Percentiles rank a stretch among this genome's conserved stretches.
phyloP scores from a whole-genome alignment of 2,113 vertebrate genomes.

The Sphyrna mokarran region DNA sequence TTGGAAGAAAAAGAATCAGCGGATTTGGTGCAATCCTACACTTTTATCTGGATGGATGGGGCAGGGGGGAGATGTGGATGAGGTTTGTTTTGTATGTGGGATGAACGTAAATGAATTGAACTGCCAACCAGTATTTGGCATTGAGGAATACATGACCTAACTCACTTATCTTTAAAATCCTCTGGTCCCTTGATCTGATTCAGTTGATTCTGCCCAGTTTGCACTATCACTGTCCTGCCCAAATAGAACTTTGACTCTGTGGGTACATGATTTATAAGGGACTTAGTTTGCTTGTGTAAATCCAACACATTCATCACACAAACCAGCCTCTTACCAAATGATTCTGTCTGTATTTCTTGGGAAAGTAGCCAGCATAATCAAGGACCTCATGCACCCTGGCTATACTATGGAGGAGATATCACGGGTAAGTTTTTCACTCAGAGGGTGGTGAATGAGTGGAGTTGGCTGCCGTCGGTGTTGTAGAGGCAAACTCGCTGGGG shows the following conservation, averaged over 20 bases:
- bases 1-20: not conserved
- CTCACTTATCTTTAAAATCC: not conserved
- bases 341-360: too few relatives aligned
- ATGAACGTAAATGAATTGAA: not conserved
- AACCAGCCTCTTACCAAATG: too few relatives aligned
- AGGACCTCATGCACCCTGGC: too few relatives aligned
- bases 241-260: not conserved
- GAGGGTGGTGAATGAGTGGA: too few relatives aligned
- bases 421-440: too few relatives aligned
- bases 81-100: not conserved
- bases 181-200: not conserved
- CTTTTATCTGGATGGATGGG: not conserved
- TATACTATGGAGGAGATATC: too few relatives aligned
- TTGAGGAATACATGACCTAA: not conserved
- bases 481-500: too few relatives aligned
- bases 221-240: not conserved
- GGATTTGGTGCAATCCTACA: not conserved
- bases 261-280: not conserved
- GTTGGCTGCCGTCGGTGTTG: too few relatives aligned
- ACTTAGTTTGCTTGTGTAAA: not conserved
- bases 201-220: not conserved
- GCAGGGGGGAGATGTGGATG: not conserved
- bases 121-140: not conserved
- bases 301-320: too few relatives aligned
- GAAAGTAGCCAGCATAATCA: too few relatives aligned